Base-by-base conservation (phyloP, 1,140 invertebrate species). In the Pygmarrhopalites habei region DNA sequence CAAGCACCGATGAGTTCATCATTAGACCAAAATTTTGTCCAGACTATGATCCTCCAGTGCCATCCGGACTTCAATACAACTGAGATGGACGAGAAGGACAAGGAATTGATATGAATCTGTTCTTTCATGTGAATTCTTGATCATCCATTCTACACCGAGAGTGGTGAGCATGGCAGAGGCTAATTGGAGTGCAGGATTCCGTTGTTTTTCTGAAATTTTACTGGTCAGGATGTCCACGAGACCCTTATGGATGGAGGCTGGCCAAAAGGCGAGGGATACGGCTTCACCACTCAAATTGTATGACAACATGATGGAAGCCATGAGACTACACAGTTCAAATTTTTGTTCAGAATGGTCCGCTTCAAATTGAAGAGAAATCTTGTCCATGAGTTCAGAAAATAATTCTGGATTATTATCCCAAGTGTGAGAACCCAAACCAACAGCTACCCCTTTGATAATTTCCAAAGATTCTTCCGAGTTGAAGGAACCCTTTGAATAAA, bases 21-120 rank as follows among this genome's bases (percentile, higher is more conserved):
- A 77, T 89, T 85, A 29, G 80, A n/a, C 76, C 72, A 86, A 82
- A 7, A 90, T 85, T 74, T 87, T 80, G 74, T 91, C 88, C 63
- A 92, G 79, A 28, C 71, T 72, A 69, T 86, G 86, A 64, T 90
- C 88, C 73, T 96, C 92, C 44, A 95, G 76, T 71, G 90, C 87
- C 89, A 96, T 94, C 71, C 90, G 82, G 2, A 94, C 85, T 80
- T 95, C 92, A 73, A 96, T 90, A 53, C 89, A 89, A 66, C 86
- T 85, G 21, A 96, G 75, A 75, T 95, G 90, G 58, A 93, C 82
- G 1, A 94, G 75, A 43, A 94, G 75, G 1, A 94, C 77, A 69
- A 94, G 88, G 70, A 93, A 88, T 72, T 86, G 83, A 12, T 71
- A 62, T 32, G 44, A 68, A 14, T 86, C 88, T 60, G 85, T 83